These are phyloP conservation scores for Oreocharis arfaki DNA, from an alignment of 2,113 vertebrate species.

Conservation along the genomic window DNA sequence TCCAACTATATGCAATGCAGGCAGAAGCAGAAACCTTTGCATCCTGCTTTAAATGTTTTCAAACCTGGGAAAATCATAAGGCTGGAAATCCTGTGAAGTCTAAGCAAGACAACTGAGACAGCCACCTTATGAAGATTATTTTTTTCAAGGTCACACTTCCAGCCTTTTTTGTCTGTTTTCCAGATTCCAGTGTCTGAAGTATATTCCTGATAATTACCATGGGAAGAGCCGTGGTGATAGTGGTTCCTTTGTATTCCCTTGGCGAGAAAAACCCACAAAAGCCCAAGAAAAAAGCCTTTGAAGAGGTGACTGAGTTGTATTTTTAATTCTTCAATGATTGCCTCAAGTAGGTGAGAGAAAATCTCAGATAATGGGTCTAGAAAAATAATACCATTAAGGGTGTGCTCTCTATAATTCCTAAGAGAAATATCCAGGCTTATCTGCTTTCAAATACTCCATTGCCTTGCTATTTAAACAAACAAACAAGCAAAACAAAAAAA, in stretches of 20 bases:
- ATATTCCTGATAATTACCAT: not conserved
- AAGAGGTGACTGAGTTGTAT: not conserved
- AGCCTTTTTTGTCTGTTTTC: not conserved
- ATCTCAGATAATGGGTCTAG: not conserved
- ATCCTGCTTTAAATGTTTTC: not conserved
- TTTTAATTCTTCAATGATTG: not conserved
- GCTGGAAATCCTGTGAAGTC: not conserved
- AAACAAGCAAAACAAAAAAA: not conserved
- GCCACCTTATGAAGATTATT: not conserved
- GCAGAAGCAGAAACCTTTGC: not conserved
- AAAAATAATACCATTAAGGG: not conserved
- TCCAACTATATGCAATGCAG: not conserved
- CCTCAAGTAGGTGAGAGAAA: not conserved
- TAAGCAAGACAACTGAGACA: not conserved
- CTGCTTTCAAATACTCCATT: not conserved
- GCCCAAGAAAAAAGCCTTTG: not conserved
- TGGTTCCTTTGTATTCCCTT: not conserved
- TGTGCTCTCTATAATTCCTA: not conserved
- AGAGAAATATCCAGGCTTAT: not conserved
- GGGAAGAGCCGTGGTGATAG: not conserved
- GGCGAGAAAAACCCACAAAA: not conserved
- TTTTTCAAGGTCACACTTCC: not conserved
- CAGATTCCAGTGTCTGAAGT: not conserved
- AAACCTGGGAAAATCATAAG: not conserved
- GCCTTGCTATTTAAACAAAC: not conserved